Evolutionary conservation across 2,797 vertebrate genomes (phyloP).

Genomic region (Cynopterus sphinx): DNA sequence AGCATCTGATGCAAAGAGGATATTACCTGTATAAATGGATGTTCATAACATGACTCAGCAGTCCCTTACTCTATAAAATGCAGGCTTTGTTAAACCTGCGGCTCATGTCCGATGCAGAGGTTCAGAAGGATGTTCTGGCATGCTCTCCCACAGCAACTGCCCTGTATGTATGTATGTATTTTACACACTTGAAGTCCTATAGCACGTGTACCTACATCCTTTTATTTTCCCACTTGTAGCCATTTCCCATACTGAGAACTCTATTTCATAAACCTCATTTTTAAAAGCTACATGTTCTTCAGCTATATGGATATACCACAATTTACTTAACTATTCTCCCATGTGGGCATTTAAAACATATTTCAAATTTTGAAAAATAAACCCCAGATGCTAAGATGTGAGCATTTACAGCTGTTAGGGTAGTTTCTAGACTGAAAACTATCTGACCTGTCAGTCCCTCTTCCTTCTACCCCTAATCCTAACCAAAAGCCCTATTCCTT

Average conservation of each 20-base stretch:
- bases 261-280: neutral
- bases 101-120: too few relatives aligned
- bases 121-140: neutral
- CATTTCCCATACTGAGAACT: neutral
- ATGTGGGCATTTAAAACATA: neutral
- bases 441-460: neutral
- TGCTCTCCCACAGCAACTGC: too few relatives aligned
- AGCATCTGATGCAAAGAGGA: neutral
- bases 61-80: neutral
- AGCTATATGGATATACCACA: neutral
- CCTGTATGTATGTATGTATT: neutral
- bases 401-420: neutral
- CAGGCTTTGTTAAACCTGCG: neutral
- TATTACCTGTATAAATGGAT: accelerated
- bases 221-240: neutral
- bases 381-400: neutral
- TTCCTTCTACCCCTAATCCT: neutral
- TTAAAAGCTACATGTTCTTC: neutral
- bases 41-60: neutral
- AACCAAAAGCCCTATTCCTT: neutral
- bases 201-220: too few relatives aligned
- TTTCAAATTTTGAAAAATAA: neutral
- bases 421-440: neutral
- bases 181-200: neutral
- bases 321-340: neutral